Evolutionary conservation across 2,113 vertebrate species (phyloP), one percentile per base, ranked within the genome.

Genomic region (Acinonyx jubatus): DNA sequence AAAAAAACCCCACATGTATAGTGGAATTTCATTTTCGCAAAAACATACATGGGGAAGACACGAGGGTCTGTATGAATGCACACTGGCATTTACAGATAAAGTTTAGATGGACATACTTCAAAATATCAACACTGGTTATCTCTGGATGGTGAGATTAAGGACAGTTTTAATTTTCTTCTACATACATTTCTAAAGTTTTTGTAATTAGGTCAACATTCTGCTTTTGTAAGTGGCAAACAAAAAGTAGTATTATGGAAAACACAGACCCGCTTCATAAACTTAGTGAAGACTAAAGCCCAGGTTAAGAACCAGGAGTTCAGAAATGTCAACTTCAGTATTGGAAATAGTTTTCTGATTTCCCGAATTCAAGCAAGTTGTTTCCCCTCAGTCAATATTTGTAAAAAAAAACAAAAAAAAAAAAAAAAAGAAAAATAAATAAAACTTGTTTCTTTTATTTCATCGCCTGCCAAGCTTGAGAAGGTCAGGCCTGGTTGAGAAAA

Each of bases 311-410:
- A 78, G 33, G 27, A 83, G 66, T 80, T 93, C 50, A 74, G 85
- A 92, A 97, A 83, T 41, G 29, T 71, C 36, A 90, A 65, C 25
- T 74, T 80, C 41, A 50, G 31, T 31, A 91, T 1, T 33, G 69
- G 23, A 86, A n/a, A 89, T 69, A 45, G n/a, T 50, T 85, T 92
- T 88, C 50, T 78, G 41, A 92, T 76, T 78, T 94, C 36, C 68
- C 36, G 23, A 96, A 83, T 79, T 95, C 23, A 93, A 82, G 80
- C n/a, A 90, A 82, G 11, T 68, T 87, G 87, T 69, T 92, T 71
- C 21, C 36, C 12, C 25, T 50, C 33, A 65, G 21, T 78, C 36
- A 91, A 68, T 85, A 82, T n/a, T 86, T 91, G 74, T 38, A 41
- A 57, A 94, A 84, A 36, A 76, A 5, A 57, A 23, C 91, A 93